Base-by-base conservation (phyloP, 1,140 invertebrate genomes). In the Drosophila nebulosa region DNA sequence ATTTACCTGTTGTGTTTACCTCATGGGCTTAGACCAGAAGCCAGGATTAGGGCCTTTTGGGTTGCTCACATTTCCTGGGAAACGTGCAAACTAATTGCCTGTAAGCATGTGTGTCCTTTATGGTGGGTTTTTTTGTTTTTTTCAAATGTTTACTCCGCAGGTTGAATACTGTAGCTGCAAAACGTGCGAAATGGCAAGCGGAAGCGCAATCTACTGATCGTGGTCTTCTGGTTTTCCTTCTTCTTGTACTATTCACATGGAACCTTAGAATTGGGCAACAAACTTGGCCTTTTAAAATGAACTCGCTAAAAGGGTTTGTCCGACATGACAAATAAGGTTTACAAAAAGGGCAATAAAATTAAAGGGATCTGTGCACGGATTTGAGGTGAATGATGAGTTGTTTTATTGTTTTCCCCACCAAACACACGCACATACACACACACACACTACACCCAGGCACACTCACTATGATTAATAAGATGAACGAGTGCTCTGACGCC, bases 131-230 rank as follows among this genome's bases (percentile, higher is more conserved):
- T 65, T 57, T 64, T 51, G 69, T 74, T 51, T 64, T 77, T 74
- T 65, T 57, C 67, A 64, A 78, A 83, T 71, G 68, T 75, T 66
- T 64, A 69, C 55, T 10, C 16, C 39, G 32, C 69, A 51, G 65
- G 58, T 55, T 59, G 35, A 74, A 14, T 26, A 62, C 50, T 60
- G 1, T 60, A 12, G 39, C 27, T 60, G 56, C 21, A 42, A 59
- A 21, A 85, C 60, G 74, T 81, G 79, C 75, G 78, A 86, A 85
- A 88, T 78, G 74, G 30, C 64, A 78, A 85, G 75, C 78, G 81
- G 78, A 85, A 85, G 83, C 74, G 51, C 39, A 46, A 60, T 65
- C 51, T 64, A 66, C 50, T 62, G 46, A 67, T 64, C 18, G 10
- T 21, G 9, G 16, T 46, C n/a, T 46, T 21, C 7, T 3, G 18